Evolutionary conservation across 2,113 vertebrate genomes (phyloP), one percentile per base, ranked within the genome.

Genomic region (Thunnus maccoyii): DNA sequence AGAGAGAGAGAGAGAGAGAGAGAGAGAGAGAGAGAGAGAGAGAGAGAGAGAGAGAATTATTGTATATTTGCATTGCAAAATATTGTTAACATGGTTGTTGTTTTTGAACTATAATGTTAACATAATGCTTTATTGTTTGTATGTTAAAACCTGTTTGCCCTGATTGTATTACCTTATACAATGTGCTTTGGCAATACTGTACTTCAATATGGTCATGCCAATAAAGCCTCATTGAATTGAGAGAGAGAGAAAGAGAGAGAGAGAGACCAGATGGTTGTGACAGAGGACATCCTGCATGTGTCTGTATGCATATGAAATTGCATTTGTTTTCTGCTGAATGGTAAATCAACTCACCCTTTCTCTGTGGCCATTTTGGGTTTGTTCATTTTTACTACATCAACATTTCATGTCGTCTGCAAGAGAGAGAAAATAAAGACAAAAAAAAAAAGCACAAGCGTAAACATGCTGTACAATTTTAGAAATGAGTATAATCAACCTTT

Each of bases 281-380:
- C 63, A 71, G 9, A 57, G 47, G 18, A 77, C 64, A 56, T 44
- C 5, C 22, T 75, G 44, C 16, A n/a, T 47, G 15, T n/a, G 20
- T 44, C 50, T 72, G 52, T 60, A 18, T 10, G 51, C 32, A 67
- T 76, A 52, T 58, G 9, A 48, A 77, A 76, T 20, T 51, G 17
- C 22, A 63, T 76, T 58, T 46, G 51, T 77, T 46, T 61, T 3
- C 67, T 41, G 58, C 36, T 12, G 48, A 83, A 80, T 12, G 32
- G 12, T 15, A 67, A 25, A 78, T 10, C 2, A 81, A 94, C 95
- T 94, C 93, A 99, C 98, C 97, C 96, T 94, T 99, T 99, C 86
- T 98, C 97, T 78, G 96, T 81, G 80, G 96, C 80, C 93, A 96
- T 95, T 96, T 97, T 99, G 88, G 95, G 90, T 94, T 97, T 99